These are phyloP conservation scores for Andrena praecox DNA, from an alignment of 2,888 invertebrate genomes.

Conservation along the genomic window DNA sequence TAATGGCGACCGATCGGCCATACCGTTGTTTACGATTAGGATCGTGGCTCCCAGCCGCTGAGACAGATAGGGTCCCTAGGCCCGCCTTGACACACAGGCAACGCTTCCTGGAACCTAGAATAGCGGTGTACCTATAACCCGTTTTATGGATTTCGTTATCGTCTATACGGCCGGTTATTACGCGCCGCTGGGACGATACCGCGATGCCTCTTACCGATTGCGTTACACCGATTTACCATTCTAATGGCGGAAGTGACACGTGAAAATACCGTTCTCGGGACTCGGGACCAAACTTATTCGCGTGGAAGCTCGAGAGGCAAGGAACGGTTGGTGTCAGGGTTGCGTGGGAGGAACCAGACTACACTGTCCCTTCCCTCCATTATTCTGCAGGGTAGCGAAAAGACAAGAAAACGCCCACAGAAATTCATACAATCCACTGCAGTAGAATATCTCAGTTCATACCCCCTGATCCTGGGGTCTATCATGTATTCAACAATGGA, in stretches of 20 bases:
- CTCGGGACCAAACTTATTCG: not conserved
- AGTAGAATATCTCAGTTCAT: too few relatives aligned
- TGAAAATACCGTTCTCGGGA: constrained; percentile 10
- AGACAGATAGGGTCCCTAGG: constrained; percentile 37
- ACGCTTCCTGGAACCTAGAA: constrained; percentile 54
- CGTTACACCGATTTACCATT: constrained; percentile 44
- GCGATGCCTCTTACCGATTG: constrained; percentile 32
- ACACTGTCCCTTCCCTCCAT: too few relatives aligned
- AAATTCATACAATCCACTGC: too few relatives aligned
- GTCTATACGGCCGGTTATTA: constrained; percentile 55
- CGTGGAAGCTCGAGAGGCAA: not conserved
- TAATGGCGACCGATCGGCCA: constrained; percentile 63
- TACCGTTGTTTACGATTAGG: constrained; percentile 65
- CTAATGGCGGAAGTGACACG: constrained; percentile 6
- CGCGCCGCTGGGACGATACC: constrained; percentile 37
- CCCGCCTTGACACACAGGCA: constrained; percentile 40
- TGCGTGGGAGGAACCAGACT: not conserved
- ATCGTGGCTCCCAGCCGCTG: constrained; percentile 41
- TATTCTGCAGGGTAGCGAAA: too few relatives aligned
- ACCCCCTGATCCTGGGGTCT: too few relatives aligned
- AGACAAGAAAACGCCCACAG: too few relatives aligned
- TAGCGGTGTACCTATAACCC: constrained; percentile 40
- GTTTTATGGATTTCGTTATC: constrained; percentile 63
- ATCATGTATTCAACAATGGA: too few relatives aligned
- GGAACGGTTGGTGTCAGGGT: not conserved